phyloP scores from a whole-genome alignment of 92 coral and sea anemone genomes.

The Zoanthus sociatus region DNA sequence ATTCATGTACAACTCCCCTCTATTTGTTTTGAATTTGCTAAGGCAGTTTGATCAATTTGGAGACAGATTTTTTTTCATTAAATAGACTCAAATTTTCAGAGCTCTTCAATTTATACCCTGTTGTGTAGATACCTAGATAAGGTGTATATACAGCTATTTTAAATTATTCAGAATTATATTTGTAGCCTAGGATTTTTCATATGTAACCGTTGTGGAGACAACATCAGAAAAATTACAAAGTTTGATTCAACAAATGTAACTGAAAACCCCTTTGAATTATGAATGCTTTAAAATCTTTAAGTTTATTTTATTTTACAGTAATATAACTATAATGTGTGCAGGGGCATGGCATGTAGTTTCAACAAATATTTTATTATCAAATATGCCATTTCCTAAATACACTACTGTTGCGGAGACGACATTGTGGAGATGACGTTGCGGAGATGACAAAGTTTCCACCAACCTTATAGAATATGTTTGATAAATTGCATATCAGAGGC shows the following conservation, averaged over 20 bases:
- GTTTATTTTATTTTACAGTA: not conserved
- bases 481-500: slow-evolving; percentile 14
- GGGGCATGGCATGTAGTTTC: slow-evolving; percentile 14
- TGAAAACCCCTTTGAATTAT: slow-evolving; percentile 27
- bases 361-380: slow-evolving; percentile 17
- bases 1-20: too few species aligned
- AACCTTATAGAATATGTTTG: slow-evolving; percentile 25
- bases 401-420: slow-evolving; percentile 26
- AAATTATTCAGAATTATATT: slow-evolving; percentile 11
- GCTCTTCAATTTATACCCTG: slow-evolving; percentile 23
- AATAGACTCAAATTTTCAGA: not conserved
- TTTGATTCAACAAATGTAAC: slow-evolving; percentile 1
- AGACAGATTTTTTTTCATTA: not conserved
- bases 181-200: not conserved
- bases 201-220: not conserved
- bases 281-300: slow-evolving; percentile 20
- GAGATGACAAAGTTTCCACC: not conserved
- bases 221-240: slow-evolving; percentile 28
- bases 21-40: too few species aligned
- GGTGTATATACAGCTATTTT: slow-evolving; percentile 8
- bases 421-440: too few species aligned
- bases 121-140: slow-evolving; percentile 31
- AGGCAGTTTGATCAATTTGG: not conserved
- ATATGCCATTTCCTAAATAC: slow-evolving; percentile 5
- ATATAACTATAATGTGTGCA: slow-evolving; percentile 11